A percentile compares a stretch with the other conserved stretches of the same genome.
phyloP scores from a whole-genome alignment of 2,888 invertebrate genomes.

The Brachylomia viminalis region DNA sequence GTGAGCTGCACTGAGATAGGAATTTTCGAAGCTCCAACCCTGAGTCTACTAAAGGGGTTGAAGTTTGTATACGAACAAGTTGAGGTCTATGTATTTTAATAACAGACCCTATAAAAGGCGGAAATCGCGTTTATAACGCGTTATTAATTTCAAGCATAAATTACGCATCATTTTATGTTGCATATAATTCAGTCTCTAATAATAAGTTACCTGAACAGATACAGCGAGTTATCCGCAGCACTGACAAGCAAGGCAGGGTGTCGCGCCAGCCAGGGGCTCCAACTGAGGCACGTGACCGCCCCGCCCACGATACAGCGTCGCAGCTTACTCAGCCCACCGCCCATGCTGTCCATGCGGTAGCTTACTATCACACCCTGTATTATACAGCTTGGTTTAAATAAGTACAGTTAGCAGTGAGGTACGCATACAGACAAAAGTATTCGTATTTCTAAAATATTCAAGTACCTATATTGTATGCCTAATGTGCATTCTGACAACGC shows the following conservation, averaged over 20 bases:
- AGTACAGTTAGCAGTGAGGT: not conserved
- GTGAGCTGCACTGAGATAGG: not conserved
- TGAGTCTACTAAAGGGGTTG: too few species aligned
- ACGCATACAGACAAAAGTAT: not conserved
- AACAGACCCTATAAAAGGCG: not conserved
- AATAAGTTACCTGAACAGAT: conserved; percentile 90
- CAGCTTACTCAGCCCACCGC: conserved; percentile 92
- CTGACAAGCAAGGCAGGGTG: conserved; percentile 95
- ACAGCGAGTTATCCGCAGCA: conserved; percentile 93
- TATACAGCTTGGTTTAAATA: not conserved
- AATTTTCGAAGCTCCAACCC: not conserved
- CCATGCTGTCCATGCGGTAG: conserved; percentile 92
- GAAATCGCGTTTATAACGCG: not conserved
- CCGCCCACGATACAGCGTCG: conserved; percentile 92
- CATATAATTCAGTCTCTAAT: not conserved
- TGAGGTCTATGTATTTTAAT: not conserved
- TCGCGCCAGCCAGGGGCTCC: conserved; percentile 95
- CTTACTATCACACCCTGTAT: conserved; percentile 92
- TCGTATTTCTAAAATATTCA: not conserved
- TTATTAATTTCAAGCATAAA: not conserved
- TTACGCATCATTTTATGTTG: too few species aligned
- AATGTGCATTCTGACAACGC: not conserved
- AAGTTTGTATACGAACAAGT: not conserved
- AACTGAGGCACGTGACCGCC: conserved; percentile 93
- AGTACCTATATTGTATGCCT: not conserved